phyloP scores from a whole-genome alignment of 2,113 vertebrate species.

The Chauna torquata region DNA sequence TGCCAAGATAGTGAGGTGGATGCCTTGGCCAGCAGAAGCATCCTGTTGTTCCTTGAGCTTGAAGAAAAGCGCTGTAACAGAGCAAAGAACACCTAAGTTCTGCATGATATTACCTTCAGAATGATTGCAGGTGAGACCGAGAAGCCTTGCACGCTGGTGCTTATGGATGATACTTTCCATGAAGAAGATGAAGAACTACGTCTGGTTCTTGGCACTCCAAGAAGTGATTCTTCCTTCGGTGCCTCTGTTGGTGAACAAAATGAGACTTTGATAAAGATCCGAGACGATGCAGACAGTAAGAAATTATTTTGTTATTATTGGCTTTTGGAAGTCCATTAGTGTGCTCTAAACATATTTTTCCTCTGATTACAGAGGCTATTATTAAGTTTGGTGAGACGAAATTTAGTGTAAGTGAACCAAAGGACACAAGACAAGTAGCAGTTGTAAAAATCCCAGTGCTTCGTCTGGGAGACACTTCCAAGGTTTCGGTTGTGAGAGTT shows the following conservation, averaged over 20 bases:
- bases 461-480: constrained; percentile 89
- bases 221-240: constrained; percentile 87
- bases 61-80: not conserved
- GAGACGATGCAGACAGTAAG: constrained; percentile 90
- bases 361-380: constrained; percentile 80
- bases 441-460: constrained; percentile 87
- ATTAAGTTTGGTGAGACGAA: constrained; percentile 88
- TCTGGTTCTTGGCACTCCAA: constrained; percentile 89
- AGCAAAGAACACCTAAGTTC: not conserved
- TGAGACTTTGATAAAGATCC: constrained; percentile 90
- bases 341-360: not conserved
- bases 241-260: constrained; percentile 88
- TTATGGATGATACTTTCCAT: constrained; percentile 85
- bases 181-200: constrained; percentile 91
- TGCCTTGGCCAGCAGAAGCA: not conserved
- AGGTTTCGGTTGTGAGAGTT: constrained; percentile 89
- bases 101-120: constrained; percentile 19
- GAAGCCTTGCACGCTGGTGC: constrained; percentile 83
- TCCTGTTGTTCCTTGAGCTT: not conserved
- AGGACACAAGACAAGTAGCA: constrained; percentile 77
- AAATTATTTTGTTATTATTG: not conserved
- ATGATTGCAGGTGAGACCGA: constrained; percentile 86
- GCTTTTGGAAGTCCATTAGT: not conserved
- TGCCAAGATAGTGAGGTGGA: not conserved
- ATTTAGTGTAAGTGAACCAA: constrained; percentile 88